These are phyloP conservation scores for Telmatochromis sp. DNA, from an alignment of 2,113 vertebrate genomes.

Conservation along the genomic window DNA sequence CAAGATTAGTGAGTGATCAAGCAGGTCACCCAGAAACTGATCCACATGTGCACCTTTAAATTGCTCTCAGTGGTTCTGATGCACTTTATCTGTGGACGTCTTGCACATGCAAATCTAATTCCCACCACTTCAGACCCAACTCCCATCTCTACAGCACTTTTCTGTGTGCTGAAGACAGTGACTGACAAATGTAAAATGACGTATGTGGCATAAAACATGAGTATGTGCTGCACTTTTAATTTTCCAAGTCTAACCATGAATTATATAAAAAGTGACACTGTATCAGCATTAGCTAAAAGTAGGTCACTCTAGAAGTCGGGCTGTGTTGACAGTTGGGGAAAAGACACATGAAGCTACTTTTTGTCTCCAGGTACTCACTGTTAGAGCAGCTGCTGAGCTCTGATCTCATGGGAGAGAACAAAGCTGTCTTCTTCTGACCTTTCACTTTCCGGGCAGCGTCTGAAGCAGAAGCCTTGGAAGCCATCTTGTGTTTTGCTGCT, in stretches of 20 bases:
- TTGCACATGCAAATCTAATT: neutral
- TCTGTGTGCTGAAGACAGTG: neutral
- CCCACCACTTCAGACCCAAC: neutral
- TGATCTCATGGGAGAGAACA: conserved; percentile 85
- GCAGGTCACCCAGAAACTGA: neutral
- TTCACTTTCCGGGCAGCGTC: conserved; percentile 79
- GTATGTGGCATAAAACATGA: neutral
- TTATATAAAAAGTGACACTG: neutral
- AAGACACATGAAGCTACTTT: neutral
- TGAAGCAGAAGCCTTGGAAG: conserved; percentile 77
- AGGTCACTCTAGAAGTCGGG: neutral
- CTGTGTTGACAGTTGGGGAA: neutral
- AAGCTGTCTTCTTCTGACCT: conserved; percentile 78
- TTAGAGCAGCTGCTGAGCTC: conserved; percentile 96
- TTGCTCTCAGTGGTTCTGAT: neutral
- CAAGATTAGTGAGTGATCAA: neutral
- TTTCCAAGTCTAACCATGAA: neutral
- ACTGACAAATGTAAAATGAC: neutral
- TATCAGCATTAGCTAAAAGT: neutral
- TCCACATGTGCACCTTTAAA: neutral
- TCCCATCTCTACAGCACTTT: neutral
- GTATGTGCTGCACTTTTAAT: neutral
- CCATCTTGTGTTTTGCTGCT: conserved; percentile 84
- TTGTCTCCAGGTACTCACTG: conserved; percentile 77
- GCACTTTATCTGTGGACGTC: neutral